Base-by-base conservation (phyloP, 2,797 vertebrate species). In the Peromyscus nudipes region DNA sequence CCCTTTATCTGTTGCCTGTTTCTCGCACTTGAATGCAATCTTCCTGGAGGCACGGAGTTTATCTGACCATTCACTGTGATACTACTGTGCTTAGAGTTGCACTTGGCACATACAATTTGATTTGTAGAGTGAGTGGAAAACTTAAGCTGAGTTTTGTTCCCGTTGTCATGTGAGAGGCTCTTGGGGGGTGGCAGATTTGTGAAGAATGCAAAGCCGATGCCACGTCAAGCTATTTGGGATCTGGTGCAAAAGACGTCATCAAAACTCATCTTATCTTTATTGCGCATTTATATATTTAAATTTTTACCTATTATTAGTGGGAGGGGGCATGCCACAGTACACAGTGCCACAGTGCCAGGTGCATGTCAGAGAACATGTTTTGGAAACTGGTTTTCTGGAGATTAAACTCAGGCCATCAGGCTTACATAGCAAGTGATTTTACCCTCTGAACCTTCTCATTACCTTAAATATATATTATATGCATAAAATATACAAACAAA, bases 101-200 rank as follows among this genome's bases (percentile, higher is more conserved):
- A 31, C 10, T n/a, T 64, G 71, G 10, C 12, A 67, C 80, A 40
- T 55, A 25, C 7, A 93, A 79, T 75, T 64, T 13, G 76, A 34
- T 55, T 62, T 89, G 21, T 76, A 29, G 37, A 79, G 12, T 89
- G 57, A 57, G 46, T 82, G 4, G 29, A 64, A 64, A 65, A 94
- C 88, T 4, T 4, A 83, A 96, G n/a, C 34, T 83, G 76, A 64
- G 65, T 57, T 95, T 57, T 90, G 37, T 87, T 79, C 62, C 49
- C 17, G 9, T 11, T 69, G 14, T 83, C 76, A 91, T 37, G 52
- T 11, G 17, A 86, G 60, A 34, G 13, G 0, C 57, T 92, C 49
- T 55, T 6, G 83, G 71, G 75, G 2, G 34, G 73, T 13, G 88
- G 11, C 49, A n/a, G 8, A 49, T 10, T 37, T 29, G 71, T 16